phyloP scores from a whole-genome alignment of 2,797 vertebrate genomes.

The Coracias cyanogaster region DNA sequence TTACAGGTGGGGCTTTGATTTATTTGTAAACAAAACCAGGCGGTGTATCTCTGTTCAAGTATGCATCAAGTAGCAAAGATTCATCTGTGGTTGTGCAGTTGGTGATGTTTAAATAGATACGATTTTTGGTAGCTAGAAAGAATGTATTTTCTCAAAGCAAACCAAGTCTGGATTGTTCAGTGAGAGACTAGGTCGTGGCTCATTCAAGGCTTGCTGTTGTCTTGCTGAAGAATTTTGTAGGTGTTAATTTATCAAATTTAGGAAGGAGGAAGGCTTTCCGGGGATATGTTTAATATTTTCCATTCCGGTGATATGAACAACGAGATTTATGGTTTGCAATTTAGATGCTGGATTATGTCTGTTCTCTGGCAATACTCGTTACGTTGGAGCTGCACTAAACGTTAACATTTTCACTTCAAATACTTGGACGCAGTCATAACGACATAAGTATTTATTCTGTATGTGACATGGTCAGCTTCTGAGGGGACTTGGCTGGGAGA shows the following conservation, averaged over 20 bases:
- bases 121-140: background rate
- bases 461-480: background rate
- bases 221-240: background rate
- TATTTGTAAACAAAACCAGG: constrained; percentile 49
- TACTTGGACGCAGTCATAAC: background rate
- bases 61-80: background rate
- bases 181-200: background rate
- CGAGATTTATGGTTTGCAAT: background rate
- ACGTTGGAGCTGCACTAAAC: background rate
- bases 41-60: background rate
- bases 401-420: background rate
- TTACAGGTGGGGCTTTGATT: constrained; percentile 52
- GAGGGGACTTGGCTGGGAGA: background rate
- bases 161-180: background rate
- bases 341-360: background rate
- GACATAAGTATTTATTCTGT: background rate
- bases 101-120: background rate
- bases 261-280: background rate
- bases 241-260: background rate
- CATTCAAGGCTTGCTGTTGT: background rate
- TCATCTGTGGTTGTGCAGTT: background rate
- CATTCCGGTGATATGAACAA: background rate
- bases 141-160: background rate
- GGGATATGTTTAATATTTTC: background rate
- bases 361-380: background rate